phyloP scores from a whole-genome alignment of 2,888 invertebrate species.

The Drosophila heteroneura region DNA sequence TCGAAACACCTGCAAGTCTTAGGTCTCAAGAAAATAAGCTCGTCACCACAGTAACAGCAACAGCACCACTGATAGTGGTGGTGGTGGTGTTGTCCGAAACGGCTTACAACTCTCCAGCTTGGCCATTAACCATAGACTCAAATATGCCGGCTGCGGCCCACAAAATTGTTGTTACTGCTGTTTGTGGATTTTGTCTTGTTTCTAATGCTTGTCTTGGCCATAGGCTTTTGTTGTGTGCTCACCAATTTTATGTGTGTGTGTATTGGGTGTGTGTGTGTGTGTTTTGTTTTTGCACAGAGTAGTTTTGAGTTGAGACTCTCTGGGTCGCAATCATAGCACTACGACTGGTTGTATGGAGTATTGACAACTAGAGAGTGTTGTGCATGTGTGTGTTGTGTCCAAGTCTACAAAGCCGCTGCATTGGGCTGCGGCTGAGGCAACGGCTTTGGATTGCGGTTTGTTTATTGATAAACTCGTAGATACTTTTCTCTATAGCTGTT shows the following conservation, averaged over 20 bases:
- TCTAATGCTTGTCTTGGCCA: slow-evolving; percentile 49
- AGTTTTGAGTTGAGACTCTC: slow-evolving; percentile 46
- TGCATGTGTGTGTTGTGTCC: slow-evolving; percentile 28
- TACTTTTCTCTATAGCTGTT: slow-evolving; percentile 76
- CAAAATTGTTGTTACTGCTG: slow-evolving; percentile 27
- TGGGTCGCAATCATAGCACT: slow-evolving; percentile 31
- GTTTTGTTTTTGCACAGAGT: slow-evolving; percentile 43
- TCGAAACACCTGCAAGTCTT: slow-evolving; percentile 57
- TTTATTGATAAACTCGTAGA: slow-evolving; percentile 76
- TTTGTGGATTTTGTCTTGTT: slow-evolving; percentile 61
- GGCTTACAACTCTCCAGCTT: slow-evolving; percentile 22
- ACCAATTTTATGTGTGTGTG: slow-evolving; percentile 7
- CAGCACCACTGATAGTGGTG: slow-evolving; percentile 27
- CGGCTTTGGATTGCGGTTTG: slow-evolving; percentile 68
- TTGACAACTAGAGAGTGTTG: slow-evolving; percentile 40
- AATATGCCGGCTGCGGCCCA: slow-evolving; percentile 54
- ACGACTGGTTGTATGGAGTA: slow-evolving; percentile 58
- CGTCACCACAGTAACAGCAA: slow-evolving; percentile 14
- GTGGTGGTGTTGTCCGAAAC: slow-evolving; percentile 41
- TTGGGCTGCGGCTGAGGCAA: slow-evolving; percentile 49
- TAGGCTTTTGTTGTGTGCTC: slow-evolving; percentile 34
- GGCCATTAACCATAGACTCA: slow-evolving; percentile 30
- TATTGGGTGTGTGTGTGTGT: slow-evolving; percentile 4
- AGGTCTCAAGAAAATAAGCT: slow-evolving; percentile 13
- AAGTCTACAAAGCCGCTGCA: slow-evolving; percentile 49